phyloP scores from a whole-genome alignment of 2,888 invertebrate genomes.

The Amorpha juglandis region DNA sequence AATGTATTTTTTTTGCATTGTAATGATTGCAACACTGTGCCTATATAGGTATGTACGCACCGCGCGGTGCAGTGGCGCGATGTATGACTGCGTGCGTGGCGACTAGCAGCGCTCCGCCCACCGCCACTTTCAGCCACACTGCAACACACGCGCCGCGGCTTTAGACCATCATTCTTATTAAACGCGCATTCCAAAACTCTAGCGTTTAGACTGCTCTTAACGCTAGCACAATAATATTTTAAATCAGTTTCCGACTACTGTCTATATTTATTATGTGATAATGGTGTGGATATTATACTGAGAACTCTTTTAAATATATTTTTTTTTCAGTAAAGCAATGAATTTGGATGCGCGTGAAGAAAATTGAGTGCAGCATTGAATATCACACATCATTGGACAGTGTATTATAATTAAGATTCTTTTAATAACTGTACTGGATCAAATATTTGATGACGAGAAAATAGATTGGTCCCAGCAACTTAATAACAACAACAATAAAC shows the following conservation, averaged over 20 bases:
- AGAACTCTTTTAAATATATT: too few species aligned
- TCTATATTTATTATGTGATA: too few species aligned
- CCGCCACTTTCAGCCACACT: slow-evolving; percentile 94
- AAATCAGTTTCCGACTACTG: background rate
- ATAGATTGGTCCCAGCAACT: too few species aligned
- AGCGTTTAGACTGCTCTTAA: background rate
- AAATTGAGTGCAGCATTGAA: too few species aligned
- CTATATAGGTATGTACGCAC: slow-evolving; percentile 82
- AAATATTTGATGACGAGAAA: too few species aligned
- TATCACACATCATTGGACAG: too few species aligned
- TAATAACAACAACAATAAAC: too few species aligned
- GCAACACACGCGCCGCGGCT: slow-evolving; percentile 84
- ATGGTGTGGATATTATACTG: too few species aligned
- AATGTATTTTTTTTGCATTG: background rate
- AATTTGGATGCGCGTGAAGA: too few species aligned
- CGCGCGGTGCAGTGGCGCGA: slow-evolving; percentile 86
- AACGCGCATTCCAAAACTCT: slow-evolving; percentile 28
- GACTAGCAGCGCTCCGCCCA: slow-evolving; percentile 92
- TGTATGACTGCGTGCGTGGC: slow-evolving; percentile 94
- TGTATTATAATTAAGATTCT: too few species aligned
- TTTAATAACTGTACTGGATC: too few species aligned
- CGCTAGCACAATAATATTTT: background rate
- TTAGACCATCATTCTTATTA: slow-evolving; percentile 35
- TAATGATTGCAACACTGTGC: background rate
- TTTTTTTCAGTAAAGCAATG: too few species aligned